A percentile compares a stretch with the other conserved stretches of the same genome.
Conservation (phyloP, 1,140 invertebrate genomes). For the Drosophila gunungcola region DNA sequence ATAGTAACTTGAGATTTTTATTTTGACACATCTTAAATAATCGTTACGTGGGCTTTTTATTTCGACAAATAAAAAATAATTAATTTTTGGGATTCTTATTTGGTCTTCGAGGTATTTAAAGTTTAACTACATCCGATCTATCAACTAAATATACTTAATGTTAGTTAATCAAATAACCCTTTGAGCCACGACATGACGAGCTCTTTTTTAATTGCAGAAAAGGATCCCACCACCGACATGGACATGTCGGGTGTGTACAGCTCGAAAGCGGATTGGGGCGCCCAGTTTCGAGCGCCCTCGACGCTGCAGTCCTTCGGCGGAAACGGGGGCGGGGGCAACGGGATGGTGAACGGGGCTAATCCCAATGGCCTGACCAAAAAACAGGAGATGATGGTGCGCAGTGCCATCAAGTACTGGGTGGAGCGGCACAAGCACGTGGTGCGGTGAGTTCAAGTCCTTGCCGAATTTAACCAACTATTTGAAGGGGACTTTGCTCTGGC, state of each 20-base stretch:
- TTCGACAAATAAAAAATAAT: too few relatives aligned
- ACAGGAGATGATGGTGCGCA: constrained; percentile 92
- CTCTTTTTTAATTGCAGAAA: constrained; percentile 80
- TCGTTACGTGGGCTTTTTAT: too few relatives aligned
- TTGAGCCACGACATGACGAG: not conserved
- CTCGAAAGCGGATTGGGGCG: constrained; percentile 90
- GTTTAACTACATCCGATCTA: too few relatives aligned
- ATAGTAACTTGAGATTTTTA: too few relatives aligned
- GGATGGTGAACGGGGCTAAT: constrained; percentile 85
- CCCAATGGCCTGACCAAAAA: constrained; percentile 92
- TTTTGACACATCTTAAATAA: too few relatives aligned
- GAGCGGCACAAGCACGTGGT: constrained; percentile 94
- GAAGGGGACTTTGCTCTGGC: constrained; percentile 6
- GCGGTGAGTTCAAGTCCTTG: constrained; percentile 86
- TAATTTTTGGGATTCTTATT: too few relatives aligned
- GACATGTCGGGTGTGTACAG: constrained; percentile 91
- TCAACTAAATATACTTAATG: constrained; percentile 17
- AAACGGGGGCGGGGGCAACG: constrained; percentile 32
- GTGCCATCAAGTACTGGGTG: constrained; percentile 95
- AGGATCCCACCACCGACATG: constrained; percentile 85
- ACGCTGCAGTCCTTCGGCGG: constrained; percentile 87
- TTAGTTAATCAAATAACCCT: not conserved
- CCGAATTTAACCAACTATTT: constrained; percentile 25
- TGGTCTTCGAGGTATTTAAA: too few relatives aligned
- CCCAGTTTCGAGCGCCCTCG: constrained; percentile 88